Evolutionary conservation across 2,888 invertebrate species (phyloP).

Genomic region (Lagria hirta): DNA sequence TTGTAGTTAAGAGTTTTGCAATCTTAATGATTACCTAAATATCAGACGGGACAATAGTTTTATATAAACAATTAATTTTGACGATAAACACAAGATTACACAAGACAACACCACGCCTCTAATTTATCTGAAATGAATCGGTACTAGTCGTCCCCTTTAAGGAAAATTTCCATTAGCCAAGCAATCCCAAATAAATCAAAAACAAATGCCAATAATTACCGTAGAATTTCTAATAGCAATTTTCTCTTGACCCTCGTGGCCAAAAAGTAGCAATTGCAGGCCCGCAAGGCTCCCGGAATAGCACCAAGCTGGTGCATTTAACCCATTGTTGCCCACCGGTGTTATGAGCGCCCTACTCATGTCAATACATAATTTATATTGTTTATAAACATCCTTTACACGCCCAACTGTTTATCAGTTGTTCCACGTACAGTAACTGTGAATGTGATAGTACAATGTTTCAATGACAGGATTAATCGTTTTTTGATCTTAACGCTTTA

Average conservation of each 20-base stretch:
- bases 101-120: constrained; percentile 21
- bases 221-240: constrained; percentile 20
- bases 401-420: constrained; percentile 39
- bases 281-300: too few species aligned
- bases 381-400: constrained; percentile 39
- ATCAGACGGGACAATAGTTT: constrained; percentile 9
- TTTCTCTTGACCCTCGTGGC: constrained; percentile 7
- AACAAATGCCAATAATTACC: constrained; percentile 14
- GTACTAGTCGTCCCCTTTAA: constrained; percentile 30
- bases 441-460: constrained; percentile 25
- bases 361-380: constrained; percentile 46
- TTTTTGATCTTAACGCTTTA: constrained; percentile 25
- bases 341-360: constrained; percentile 42
- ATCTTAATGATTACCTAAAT: too few species aligned
- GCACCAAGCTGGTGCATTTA: constrained; percentile 14
- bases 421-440: constrained; percentile 32
- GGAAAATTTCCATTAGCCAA: constrained; percentile 29
- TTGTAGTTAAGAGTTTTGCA: too few species aligned
- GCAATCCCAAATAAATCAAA: constrained; percentile 15
- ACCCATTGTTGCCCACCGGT: constrained; percentile 35
- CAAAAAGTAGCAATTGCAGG: too few species aligned
- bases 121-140: constrained; percentile 21
- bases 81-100: too few species aligned
- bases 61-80: constrained; percentile 9
- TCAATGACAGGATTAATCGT: constrained; percentile 28